A percentile compares a stretch with the other conserved stretches of the same genome.
phyloP scores from a whole-genome alignment of 2,888 invertebrate species.

The Morpho helenor region DNA sequence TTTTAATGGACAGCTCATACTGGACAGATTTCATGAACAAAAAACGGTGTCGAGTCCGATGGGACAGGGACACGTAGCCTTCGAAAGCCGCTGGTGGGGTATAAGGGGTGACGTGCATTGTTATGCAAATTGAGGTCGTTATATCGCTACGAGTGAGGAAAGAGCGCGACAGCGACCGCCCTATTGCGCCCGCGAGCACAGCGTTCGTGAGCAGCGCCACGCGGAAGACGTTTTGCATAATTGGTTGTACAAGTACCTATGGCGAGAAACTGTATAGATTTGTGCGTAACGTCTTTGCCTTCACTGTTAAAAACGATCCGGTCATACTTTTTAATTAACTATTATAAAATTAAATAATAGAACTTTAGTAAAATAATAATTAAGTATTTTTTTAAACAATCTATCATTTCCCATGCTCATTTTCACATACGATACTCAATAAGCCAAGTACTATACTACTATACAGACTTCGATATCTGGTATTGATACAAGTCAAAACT shows the following conservation, averaged over 20 bases:
- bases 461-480: too few relatives aligned
- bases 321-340: too few relatives aligned
- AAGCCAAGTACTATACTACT: too few relatives aligned
- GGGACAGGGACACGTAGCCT: slow-evolving; percentile 62
- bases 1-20: slow-evolving; percentile 37
- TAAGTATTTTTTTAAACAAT: too few relatives aligned
- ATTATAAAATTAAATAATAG: too few relatives aligned
- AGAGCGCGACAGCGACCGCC: slow-evolving; percentile 70
- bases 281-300: slow-evolving; percentile 26
- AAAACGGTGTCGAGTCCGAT: slow-evolving; percentile 66
- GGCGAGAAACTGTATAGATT: slow-evolving; percentile 41
- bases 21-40: slow-evolving; percentile 54
- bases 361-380: too few relatives aligned
- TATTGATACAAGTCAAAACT: too few relatives aligned
- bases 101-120: slow-evolving; percentile 77
- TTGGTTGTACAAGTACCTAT: slow-evolving; percentile 71
- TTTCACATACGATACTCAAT: too few relatives aligned
- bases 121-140: slow-evolving; percentile 79
- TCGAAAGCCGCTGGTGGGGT: slow-evolving; percentile 71
- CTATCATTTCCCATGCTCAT: too few relatives aligned
- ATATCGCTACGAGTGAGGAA: slow-evolving; percentile 77
- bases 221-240: slow-evolving; percentile 76
- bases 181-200: slow-evolving; percentile 44
- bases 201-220: slow-evolving; percentile 58
- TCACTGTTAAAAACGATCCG: slow-evolving; percentile 1